phyloP scores from a whole-genome alignment of 2,888 invertebrate genomes.

The Harpalus rufipes region DNA sequence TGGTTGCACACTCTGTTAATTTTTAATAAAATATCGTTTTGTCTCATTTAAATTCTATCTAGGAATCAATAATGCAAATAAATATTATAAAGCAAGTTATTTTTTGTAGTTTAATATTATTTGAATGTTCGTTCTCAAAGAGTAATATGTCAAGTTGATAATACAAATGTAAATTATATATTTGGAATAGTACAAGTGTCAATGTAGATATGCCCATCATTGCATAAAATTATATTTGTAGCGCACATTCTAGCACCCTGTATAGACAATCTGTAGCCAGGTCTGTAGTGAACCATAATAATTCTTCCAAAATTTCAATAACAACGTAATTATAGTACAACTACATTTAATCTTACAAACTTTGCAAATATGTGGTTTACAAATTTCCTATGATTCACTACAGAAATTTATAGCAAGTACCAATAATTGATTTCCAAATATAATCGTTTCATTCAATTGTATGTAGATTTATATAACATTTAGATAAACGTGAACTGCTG shows the following conservation, averaged over 20 bases:
- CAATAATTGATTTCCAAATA: slow-evolving; percentile 29
- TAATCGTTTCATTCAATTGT: slow-evolving; percentile 25
- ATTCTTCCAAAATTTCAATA: slow-evolving; percentile 41
- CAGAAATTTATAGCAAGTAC: slow-evolving; percentile 7
- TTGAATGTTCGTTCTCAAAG: slow-evolving; percentile 32
- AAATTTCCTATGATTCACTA: slow-evolving; percentile 9
- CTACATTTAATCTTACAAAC: slow-evolving; percentile 31
- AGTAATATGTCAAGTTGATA: slow-evolving; percentile 51
- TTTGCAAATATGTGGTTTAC: not conserved
- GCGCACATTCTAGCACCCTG: slow-evolving; percentile 66
- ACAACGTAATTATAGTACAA: slow-evolving; percentile 45
- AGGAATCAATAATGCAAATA: slow-evolving; percentile 59
- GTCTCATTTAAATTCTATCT: slow-evolving; percentile 43
- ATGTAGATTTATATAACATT: slow-evolving; percentile 23
- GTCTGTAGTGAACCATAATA: slow-evolving; percentile 34
- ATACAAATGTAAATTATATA: slow-evolving; percentile 66
- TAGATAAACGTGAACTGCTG: slow-evolving; percentile 52
- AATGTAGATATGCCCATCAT: slow-evolving; percentile 41
- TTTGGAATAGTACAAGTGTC: slow-evolving; percentile 66
- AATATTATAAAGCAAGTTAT: slow-evolving; percentile 63
- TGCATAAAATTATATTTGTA: slow-evolving; percentile 57
- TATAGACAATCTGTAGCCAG: slow-evolving; percentile 24
- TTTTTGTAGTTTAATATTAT: slow-evolving; percentile 58
- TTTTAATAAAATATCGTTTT: slow-evolving; percentile 44
- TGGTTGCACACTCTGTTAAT: slow-evolving; percentile 51